These are phyloP conservation scores for Percopsis transmontana DNA, from an alignment of 2,113 vertebrate genomes.

Conservation along the genomic window DNA sequence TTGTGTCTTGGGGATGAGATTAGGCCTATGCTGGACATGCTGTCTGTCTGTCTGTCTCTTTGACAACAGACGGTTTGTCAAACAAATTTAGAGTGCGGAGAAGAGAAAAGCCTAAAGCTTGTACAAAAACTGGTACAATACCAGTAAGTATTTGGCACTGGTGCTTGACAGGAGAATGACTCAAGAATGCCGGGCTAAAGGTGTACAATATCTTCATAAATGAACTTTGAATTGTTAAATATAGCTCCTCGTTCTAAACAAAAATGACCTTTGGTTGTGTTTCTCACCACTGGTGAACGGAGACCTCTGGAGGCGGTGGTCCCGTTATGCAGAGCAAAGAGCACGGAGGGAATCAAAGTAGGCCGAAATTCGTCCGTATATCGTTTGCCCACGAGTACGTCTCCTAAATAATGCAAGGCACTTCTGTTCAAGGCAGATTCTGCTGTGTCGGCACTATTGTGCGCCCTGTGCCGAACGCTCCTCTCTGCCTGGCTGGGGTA, in stretches of 20 bases:
- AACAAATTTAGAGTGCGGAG: background rate
- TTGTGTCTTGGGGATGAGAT: constrained; percentile 45
- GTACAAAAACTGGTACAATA: background rate
- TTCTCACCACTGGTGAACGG: constrained; percentile 8
- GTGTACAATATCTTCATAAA: background rate
- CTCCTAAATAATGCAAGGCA: constrained; percentile 78
- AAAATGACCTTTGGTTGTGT: constrained; percentile 30
- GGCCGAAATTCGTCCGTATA: constrained; percentile 71
- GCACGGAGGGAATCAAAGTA: constrained; percentile 62
- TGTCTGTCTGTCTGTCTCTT: constrained; percentile 3
- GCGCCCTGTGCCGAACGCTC: constrained; percentile 51
- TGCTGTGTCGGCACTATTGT: constrained; percentile 72
- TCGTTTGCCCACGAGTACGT: constrained; percentile 63
- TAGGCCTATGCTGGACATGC: constrained; percentile 51
- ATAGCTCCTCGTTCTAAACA: constrained; percentile 23
- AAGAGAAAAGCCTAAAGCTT: no score
- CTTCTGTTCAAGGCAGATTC: constrained; percentile 68
- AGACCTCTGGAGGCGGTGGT: constrained; percentile 21
- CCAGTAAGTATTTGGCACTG: background rate
- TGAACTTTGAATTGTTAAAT: constrained; percentile 3
- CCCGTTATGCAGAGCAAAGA: constrained; percentile 32
- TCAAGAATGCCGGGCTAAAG: background rate
- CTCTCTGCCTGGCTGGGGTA: constrained; percentile 44
- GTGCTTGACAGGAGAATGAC: background rate
- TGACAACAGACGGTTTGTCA: constrained; percentile 4